A percentile compares a stretch with the other conserved stretches of the same genome.
Conservation (phyloP, 2,888 invertebrate genomes). For the Corbicula japonica region DNA sequence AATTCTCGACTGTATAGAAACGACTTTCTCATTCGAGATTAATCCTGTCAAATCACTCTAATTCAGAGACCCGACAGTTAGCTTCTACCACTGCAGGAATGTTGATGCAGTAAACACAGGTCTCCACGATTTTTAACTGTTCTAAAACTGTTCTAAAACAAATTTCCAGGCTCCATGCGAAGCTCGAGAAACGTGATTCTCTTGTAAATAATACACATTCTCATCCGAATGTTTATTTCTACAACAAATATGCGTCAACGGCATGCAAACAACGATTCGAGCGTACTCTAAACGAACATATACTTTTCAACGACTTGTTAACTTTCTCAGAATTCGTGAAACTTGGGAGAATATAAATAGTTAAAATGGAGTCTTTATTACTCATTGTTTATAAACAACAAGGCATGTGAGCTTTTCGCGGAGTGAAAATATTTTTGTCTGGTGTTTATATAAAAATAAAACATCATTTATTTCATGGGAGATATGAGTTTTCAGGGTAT, state of each 20-base stretch:
- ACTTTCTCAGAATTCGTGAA: constrained; percentile 43
- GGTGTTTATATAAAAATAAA: constrained; percentile 14
- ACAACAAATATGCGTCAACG: constrained; percentile 53
- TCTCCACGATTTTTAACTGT: constrained; percentile 30
- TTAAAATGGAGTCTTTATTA: constrained; percentile 15
- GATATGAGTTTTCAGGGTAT: too few species aligned
- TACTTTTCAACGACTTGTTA: constrained; percentile 34
- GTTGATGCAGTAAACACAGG: constrained; percentile 50
- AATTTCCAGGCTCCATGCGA: neutral
- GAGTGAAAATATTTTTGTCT: constrained; percentile 27
- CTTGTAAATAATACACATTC: constrained; percentile 44
- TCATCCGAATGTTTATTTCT: constrained; percentile 62
- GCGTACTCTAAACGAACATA: constrained; percentile 41
- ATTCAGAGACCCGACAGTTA: constrained; percentile 46
- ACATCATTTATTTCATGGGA: too few species aligned
- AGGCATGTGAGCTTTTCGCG: constrained; percentile 23
- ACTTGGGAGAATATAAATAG: constrained; percentile 15
- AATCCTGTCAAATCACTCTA: constrained; percentile 58
- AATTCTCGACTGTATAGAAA: constrained; percentile 43
- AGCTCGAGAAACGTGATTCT: constrained; percentile 35
- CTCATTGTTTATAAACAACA: constrained; percentile 43
- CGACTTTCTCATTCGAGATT: constrained; percentile 51
- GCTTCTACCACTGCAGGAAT: constrained; percentile 38
- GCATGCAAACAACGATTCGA: constrained; percentile 51
- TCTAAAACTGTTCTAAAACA: constrained; percentile 17